Base-by-base conservation (phyloP, 2,888 invertebrate species). In the Torymus auratus region DNA sequence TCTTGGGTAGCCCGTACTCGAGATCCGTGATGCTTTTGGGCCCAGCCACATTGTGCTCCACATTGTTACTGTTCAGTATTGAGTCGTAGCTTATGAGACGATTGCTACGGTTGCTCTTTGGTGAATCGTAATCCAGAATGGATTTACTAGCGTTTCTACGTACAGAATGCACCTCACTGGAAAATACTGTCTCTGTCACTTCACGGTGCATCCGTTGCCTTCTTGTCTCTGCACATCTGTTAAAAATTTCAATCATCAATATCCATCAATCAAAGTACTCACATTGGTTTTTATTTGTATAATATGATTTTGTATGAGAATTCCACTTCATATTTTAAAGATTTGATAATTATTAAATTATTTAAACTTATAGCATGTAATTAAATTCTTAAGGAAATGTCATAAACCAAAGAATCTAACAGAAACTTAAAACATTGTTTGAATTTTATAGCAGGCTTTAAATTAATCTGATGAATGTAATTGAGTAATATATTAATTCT, bases 101-200 rank as follows among this genome's bases (percentile, higher is more conserved):
- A 84, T 86, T 88, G 83, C 86, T 86, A 55, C 87, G 88, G 82
- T 88, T 88, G 76, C 87, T 88, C 83, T 88, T 89, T 23, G 90
- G 90, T n/a, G 90, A 89, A 77, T 90, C 89, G 86, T 91, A 90
- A 78, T 91, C 90, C 64, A 91, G 83, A 64, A 90, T 90, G 2
- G 90, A 88, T 83, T 91, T 91, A 53, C 86, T 83, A 77, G 90
- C 86, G 86, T 92, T 92, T 84, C 92, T 92, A 73, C 93, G 92
- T 78, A 94, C 93, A 50, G 93, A 93, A 86, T 93, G 93, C 77
- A 94, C 93, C 87, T 94, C 93, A 50, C 93, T 92, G 28, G 93
- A 93, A 88, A 94, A 94, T 83, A 93, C 93, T 14, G 93, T 93
- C 87, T 94, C 94, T 28, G 93, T 93, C 83, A 93, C 93, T 87